Conservation (phyloP, 1,140 invertebrate species). For the Drosophila pruinosa region DNA sequence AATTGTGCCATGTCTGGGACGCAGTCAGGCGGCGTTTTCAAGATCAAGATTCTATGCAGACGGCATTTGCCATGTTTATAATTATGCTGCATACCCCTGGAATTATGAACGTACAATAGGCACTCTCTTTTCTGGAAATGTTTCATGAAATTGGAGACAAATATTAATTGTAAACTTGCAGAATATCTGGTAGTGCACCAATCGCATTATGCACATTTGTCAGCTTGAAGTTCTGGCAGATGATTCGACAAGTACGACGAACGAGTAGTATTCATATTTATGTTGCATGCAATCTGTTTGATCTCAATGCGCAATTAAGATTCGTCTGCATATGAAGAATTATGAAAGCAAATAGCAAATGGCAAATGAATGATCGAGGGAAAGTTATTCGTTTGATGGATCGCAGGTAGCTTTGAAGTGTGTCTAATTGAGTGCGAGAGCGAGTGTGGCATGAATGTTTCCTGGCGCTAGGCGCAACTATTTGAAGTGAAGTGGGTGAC, state of each 20-base stretch:
- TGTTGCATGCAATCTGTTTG: slow-evolving; percentile 81
- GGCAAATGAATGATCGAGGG: slow-evolving; percentile 11
- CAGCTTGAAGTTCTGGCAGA: slow-evolving; percentile 19
- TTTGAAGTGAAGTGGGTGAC: slow-evolving; percentile 15
- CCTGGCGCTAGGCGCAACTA: slow-evolving; percentile 25
- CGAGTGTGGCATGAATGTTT: neutral
- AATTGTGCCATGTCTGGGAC: slow-evolving; percentile 69
- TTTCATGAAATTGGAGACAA: neutral
- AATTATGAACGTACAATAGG: neutral
- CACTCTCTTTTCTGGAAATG: neutral
- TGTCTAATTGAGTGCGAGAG: slow-evolving; percentile 56
- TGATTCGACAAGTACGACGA: slow-evolving; percentile 10
- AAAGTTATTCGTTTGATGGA: slow-evolving; percentile 57
- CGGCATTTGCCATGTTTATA: slow-evolving; percentile 55
- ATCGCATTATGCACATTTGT: slow-evolving; percentile 3
- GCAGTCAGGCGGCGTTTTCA: slow-evolving; percentile 42
- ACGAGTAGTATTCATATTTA: slow-evolving; percentile 56
- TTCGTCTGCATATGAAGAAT: slow-evolving; percentile 58
- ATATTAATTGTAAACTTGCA: neutral
- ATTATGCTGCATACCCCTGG: slow-evolving; percentile 30
- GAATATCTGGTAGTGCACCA: neutral
- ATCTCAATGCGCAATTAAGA: slow-evolving; percentile 72
- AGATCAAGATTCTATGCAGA: slow-evolving; percentile 58
- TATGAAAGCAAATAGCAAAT: slow-evolving; percentile 15
- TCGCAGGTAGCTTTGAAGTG: slow-evolving; percentile 62